phyloP scores from a whole-genome alignment of 1,140 invertebrate species.

The Ectropis grisescens region DNA sequence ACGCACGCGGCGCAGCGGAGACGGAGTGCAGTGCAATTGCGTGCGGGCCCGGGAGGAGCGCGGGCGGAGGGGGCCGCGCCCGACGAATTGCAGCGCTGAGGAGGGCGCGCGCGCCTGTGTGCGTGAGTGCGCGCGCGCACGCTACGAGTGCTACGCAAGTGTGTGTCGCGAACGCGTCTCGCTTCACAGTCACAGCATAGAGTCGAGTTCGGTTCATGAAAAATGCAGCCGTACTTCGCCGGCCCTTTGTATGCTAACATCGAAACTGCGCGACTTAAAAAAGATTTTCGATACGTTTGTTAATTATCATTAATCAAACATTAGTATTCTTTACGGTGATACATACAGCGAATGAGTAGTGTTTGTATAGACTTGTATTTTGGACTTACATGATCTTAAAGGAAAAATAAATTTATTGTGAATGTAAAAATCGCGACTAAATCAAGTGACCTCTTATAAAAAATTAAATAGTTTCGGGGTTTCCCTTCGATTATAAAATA shows the following conservation, averaged over 20 bases:
- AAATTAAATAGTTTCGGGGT: no score
- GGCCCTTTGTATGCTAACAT: slow-evolving; percentile 56
- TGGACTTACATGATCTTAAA: no score
- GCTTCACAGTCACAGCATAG: slow-evolving; percentile 32
- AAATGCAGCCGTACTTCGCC: slow-evolving; percentile 44
- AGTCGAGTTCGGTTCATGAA: slow-evolving; percentile 56
- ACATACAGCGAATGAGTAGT: no score
- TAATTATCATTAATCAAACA: no score
- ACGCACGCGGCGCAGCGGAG: slow-evolving; percentile 51
- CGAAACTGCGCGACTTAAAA: slow-evolving; percentile 44
- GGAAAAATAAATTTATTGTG: no score
- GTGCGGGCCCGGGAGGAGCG: slow-evolving; percentile 45
- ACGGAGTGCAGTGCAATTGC: slow-evolving; percentile 65
- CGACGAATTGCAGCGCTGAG: slow-evolving; percentile 65
- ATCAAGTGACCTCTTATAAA: no score
- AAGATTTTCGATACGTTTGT: no score
- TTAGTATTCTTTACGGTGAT: no score
- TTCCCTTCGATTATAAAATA: no score
- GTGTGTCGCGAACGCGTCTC: slow-evolving; percentile 16
- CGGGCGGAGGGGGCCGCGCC: slow-evolving; percentile 26
- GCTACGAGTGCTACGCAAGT: slow-evolving; percentile 11
- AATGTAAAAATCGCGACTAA: no score
- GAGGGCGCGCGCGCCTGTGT: slow-evolving; percentile 41
- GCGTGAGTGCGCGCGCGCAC: slow-evolving; percentile 52
- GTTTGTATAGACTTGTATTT: no score